phyloP scores from a whole-genome alignment of 2,113 vertebrate genomes.

The Labeo rohita region DNA sequence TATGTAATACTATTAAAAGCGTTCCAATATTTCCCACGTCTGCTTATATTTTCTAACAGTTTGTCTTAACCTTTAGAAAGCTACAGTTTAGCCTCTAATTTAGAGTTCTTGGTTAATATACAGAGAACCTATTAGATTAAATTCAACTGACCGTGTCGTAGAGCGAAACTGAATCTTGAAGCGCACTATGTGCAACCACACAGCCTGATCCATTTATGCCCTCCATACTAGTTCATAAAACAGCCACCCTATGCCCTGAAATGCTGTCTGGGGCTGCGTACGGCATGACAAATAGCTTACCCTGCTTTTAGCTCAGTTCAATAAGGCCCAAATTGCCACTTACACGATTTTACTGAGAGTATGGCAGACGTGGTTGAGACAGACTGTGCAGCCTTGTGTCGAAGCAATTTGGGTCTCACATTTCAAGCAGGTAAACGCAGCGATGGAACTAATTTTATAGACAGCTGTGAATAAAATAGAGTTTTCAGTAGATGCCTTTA shows the following conservation, averaged over 20 bases:
- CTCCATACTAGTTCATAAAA: conserved; percentile 61
- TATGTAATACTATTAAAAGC: background rate
- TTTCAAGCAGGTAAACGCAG: conserved; percentile 58
- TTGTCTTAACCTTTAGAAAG: background rate
- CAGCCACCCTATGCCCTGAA: conserved; percentile 37
- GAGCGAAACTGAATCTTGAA: conserved; percentile 17
- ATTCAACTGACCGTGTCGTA: background rate
- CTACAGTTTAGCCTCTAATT: background rate
- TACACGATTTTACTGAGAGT: conserved; percentile 63
- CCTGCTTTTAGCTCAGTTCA: conserved; percentile 66
- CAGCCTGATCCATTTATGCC: conserved; percentile 47
- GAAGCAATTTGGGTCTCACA: conserved; percentile 65
- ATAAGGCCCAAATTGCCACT: conserved; percentile 70
- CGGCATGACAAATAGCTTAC: conserved; percentile 68
- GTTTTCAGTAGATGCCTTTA: conserved; percentile 53
- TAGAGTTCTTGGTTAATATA: background rate
- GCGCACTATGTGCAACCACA: conserved; percentile 26
- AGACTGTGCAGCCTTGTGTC: conserved; percentile 58
- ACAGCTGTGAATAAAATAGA: conserved; percentile 59
- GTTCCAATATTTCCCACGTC: background rate
- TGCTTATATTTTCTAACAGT: background rate
- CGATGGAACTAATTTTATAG: conserved; percentile 62
- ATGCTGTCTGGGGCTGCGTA: conserved; percentile 61
- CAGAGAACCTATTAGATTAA: background rate
- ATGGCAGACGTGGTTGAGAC: conserved; percentile 64